phyloP scores from a whole-genome alignment of 2,113 vertebrate genomes.

The western clawed frog (Xenopus tropicalis) region DNA sequence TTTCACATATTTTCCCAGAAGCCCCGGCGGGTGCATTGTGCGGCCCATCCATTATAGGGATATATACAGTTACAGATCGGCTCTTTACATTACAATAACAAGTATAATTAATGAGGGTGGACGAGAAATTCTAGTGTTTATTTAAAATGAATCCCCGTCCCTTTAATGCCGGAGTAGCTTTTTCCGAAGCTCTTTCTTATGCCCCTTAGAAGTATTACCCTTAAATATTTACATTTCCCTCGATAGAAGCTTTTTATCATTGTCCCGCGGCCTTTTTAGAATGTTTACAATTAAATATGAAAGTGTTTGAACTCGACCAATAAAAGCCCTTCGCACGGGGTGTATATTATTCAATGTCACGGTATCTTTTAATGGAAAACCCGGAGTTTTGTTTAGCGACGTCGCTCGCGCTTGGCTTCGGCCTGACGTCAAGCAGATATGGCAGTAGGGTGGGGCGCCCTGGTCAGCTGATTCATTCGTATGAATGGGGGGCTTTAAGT shows the following conservation, averaged over 20 bases:
- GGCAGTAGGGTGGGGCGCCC: too few relatives aligned
- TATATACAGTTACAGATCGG: constrained; percentile 23
- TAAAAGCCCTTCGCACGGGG: constrained; percentile 22
- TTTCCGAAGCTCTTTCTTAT: constrained; percentile 58
- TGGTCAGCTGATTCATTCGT: too few relatives aligned
- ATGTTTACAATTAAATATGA: constrained; percentile 49
- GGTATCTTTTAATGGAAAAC: too few relatives aligned
- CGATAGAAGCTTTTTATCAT: constrained; percentile 53
- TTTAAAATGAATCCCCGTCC: constrained; percentile 57
- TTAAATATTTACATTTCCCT: constrained; percentile 62
- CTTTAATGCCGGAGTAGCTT: constrained; percentile 52
- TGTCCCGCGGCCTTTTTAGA: constrained; percentile 51
- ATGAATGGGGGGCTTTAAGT: too few relatives aligned
- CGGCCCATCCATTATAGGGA: constrained; percentile 14
- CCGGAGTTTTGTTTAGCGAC: too few relatives aligned
- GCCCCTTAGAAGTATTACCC: constrained; percentile 58
- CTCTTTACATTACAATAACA: constrained; percentile 47
- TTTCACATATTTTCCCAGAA: background rate
- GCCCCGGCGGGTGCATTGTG: background rate
- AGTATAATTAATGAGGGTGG: constrained; percentile 55
- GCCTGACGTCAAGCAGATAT: too few relatives aligned
- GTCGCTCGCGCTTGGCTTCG: too few relatives aligned
- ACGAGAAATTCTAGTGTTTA: constrained; percentile 58
- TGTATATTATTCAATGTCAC: background rate
- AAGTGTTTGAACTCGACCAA: constrained; percentile 27